These are phyloP conservation scores for Nannospalax galili DNA, from an alignment of 2,113 vertebrate species.

Conservation along the genomic window DNA sequence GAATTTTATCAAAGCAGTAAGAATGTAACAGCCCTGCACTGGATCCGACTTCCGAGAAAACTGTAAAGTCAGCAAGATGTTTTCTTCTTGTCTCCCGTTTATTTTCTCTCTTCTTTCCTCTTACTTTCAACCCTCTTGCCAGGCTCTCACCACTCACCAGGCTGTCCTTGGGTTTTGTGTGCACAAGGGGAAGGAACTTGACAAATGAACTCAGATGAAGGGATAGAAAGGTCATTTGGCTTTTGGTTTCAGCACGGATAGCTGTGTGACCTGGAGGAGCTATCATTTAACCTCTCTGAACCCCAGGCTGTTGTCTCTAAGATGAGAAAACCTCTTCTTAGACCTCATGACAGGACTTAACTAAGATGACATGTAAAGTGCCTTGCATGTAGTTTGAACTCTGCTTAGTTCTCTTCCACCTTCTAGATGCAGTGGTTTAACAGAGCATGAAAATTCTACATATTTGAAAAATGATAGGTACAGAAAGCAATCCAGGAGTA, in stretches of 20 bases:
- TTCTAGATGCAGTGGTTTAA: neutral
- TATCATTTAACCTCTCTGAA: constrained; percentile 26
- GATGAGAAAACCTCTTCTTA: neutral
- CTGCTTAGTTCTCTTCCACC: neutral
- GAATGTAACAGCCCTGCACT: constrained; percentile 43
- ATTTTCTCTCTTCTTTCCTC: constrained; percentile 45
- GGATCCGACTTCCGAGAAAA: constrained; percentile 64
- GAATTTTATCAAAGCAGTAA: constrained; percentile 77
- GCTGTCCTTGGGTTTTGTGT: neutral
- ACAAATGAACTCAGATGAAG: neutral
- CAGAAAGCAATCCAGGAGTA: constrained; percentile 8
- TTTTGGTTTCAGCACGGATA: neutral
- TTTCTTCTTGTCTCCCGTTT: constrained; percentile 56
- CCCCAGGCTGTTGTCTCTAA: neutral
- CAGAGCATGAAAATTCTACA: constrained; percentile 2
- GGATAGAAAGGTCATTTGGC: constrained; percentile 31
- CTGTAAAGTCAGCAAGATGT: constrained; percentile 64
- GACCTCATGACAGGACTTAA: neutral
- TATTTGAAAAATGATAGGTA: constrained; percentile 33
- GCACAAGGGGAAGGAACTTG: neutral
- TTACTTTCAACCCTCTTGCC: constrained; percentile 35
- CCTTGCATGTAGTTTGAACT: neutral
- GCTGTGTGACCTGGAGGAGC: constrained; percentile 12
- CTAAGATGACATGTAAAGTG: neutral
- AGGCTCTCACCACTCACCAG: neutral